Conservation (phyloP, 1,140 invertebrate species). For the Aphelenchoides besseyi region DNA sequence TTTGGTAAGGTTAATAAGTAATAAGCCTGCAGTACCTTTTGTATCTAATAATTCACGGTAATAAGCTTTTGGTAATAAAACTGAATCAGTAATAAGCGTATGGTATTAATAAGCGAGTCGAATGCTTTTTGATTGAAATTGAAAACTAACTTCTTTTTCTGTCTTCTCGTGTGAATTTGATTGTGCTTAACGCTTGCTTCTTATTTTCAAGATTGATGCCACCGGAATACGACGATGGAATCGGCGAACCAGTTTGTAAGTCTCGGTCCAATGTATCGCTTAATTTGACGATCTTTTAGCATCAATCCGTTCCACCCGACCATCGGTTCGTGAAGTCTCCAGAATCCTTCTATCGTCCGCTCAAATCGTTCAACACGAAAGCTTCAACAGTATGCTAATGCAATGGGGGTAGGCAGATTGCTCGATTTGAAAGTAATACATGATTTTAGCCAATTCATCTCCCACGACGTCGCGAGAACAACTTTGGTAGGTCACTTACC, state of each 20-base stretch:
- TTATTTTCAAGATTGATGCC: constrained; percentile 37
- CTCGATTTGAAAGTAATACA: constrained; percentile 40
- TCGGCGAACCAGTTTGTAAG: constrained; percentile 54
- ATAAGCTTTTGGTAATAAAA: not conserved
- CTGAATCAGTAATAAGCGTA: too few species aligned
- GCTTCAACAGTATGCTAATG: constrained; percentile 50
- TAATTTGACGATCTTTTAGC: constrained; percentile 30
- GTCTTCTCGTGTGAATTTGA: not conserved
- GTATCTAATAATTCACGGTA: not conserved
- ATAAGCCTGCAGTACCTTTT: not conserved
- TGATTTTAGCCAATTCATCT: constrained; percentile 32
- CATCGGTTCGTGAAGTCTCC: constrained; percentile 54
- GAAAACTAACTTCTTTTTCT: too few species aligned
- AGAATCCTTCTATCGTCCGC: constrained; percentile 43
- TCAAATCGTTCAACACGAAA: constrained; percentile 49
- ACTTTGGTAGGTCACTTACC: too few species aligned
- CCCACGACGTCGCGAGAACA: constrained; percentile 40
- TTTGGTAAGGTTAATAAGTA: too few species aligned
- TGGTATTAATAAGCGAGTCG: too few species aligned
- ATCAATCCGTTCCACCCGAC: constrained; percentile 44
- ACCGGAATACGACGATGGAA: constrained; percentile 50
- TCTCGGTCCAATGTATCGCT: constrained; percentile 9
- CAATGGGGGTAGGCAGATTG: constrained; percentile 42
- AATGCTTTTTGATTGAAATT: too few species aligned
- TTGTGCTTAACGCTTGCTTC: not conserved